Evolutionary conservation across 2,113 vertebrate genomes (phyloP), one percentile per base, ranked within the genome.

Genomic region (Phalacrocorax brasilianus): DNA sequence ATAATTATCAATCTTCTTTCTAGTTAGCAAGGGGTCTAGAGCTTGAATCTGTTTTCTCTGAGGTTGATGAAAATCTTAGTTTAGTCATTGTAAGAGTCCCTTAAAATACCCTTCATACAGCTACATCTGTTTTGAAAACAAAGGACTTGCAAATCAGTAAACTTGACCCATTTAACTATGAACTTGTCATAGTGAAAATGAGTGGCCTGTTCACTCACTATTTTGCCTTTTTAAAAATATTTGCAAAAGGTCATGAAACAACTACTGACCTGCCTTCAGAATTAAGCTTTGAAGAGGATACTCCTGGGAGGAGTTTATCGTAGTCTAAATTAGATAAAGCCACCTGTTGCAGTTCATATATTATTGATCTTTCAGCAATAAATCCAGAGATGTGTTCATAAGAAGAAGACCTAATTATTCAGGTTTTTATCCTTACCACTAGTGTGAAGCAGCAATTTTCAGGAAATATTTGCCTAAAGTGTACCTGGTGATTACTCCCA

Each of bases 331-430:
- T 78, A 93, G 35, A 56, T 84, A 75, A 91, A 93, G 44, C 35
- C 14, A 12, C 62, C 85, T 93, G 76, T 84, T 91, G 61, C 7
- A 4, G 44, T 78, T 84, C 70, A 72, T 83, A 10, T 67, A 21
- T 83, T 95, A 74, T 30, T 65, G 88, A 78, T 86, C 56, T 58
- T 56, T 42, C 55, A 72, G n/a, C 62, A 85, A 9, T 92, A 93
- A 86, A 94, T 92, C 59, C 62, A 55, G 80, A 87, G 47, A 20
- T 74, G 50, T 70, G 40, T 53, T 95, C 61, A n/a, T 62, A 89
- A 90, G 22, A 32, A 85, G 76, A 58, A 76, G 71, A 74, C 17
- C 27, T 35, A 89, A 82, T 89, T 78, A 81, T 40, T 56, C 44
- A 75, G 19, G 27, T 81, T 93, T 85, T 96, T 88, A 55, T 68